Percentiles rank a stretch among this genome's conserved stretches.
These are phyloP conservation scores for Elephas maximus DNA, from an alignment of 2,113 vertebrate genomes.

Conservation along the genomic window DNA sequence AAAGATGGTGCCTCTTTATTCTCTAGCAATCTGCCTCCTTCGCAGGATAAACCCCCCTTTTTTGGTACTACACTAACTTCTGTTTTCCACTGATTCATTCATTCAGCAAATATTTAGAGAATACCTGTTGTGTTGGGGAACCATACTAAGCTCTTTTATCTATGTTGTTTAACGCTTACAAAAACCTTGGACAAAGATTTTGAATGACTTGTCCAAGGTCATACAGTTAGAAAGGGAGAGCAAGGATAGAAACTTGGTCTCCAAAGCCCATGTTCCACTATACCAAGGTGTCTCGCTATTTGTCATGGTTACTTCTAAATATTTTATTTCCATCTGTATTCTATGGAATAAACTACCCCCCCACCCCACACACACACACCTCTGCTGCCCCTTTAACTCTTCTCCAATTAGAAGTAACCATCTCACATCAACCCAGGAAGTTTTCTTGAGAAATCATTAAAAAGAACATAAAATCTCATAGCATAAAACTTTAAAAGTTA, in stretches of 20 bases:
- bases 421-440: conserved; percentile 33
- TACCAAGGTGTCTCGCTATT: background rate
- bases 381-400: background rate
- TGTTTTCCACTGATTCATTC: background rate
- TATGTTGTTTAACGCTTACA: background rate
- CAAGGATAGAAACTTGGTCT: background rate
- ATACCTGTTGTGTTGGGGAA: background rate
- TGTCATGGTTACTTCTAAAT: conserved; percentile 33
- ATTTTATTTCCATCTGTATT: conserved; percentile 60
- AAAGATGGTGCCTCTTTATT: background rate
- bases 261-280: background rate
- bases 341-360: background rate
- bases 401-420: conserved; percentile 40
- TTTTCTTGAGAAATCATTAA: conserved; percentile 63
- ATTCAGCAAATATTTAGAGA: conserved; percentile 42
- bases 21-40: background rate
- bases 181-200: conserved; percentile 14
- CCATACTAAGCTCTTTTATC: background rate
- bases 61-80: background rate
- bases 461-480: conserved; percentile 45
- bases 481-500: conserved; percentile 43
- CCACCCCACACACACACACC: too few species aligned
- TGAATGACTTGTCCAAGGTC: background rate
- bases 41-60: background rate
- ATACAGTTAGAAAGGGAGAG: background rate